Evolutionary conservation across 2,113 vertebrate species (phyloP).

Genomic region (Orcinus orca): DNA sequence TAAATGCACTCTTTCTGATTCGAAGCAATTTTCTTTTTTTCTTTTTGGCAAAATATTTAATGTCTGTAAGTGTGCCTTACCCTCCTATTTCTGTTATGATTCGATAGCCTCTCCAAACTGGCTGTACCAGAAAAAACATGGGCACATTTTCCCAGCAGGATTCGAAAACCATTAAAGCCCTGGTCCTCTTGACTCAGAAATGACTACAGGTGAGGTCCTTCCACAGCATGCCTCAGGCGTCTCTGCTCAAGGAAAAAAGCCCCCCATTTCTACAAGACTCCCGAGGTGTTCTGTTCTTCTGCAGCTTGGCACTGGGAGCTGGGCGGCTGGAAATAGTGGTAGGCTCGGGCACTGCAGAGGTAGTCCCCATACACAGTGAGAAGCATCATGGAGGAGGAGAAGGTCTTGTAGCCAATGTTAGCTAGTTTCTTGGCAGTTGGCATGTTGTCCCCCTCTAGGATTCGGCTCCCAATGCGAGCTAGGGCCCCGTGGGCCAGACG

Average conservation of each 20-base stretch:
- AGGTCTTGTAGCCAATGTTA: conserved; percentile 90
- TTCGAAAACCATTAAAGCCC: neutral
- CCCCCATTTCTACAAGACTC: conserved; percentile 77
- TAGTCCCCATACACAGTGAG: conserved; percentile 91
- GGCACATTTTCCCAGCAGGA: neutral
- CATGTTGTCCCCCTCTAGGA: conserved; percentile 80
- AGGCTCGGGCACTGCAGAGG: conserved; percentile 85
- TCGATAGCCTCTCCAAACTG: neutral
- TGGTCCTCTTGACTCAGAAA: neutral
- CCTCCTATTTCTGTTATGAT: neutral
- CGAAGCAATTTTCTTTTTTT: neutral
- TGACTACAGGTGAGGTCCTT: neutral
- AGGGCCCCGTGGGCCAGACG: too few relatives aligned
- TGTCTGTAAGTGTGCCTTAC: neutral
- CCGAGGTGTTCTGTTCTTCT: conserved; percentile 78
- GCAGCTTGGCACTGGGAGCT: conserved; percentile 79
- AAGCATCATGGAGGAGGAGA: conserved; percentile 93
- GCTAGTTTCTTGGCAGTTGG: conserved; percentile 89
- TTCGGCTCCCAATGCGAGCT: too few relatives aligned
- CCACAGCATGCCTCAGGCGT: neutral
- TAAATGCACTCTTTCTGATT: neutral
- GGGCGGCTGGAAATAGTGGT: conserved; percentile 81
- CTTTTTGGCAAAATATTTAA: conserved; percentile 51
- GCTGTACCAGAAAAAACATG: neutral
- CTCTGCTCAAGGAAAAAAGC: neutral